Conservation (phyloP, 2,888 invertebrate genomes). For the Caenorhabditis sp. region DNA sequence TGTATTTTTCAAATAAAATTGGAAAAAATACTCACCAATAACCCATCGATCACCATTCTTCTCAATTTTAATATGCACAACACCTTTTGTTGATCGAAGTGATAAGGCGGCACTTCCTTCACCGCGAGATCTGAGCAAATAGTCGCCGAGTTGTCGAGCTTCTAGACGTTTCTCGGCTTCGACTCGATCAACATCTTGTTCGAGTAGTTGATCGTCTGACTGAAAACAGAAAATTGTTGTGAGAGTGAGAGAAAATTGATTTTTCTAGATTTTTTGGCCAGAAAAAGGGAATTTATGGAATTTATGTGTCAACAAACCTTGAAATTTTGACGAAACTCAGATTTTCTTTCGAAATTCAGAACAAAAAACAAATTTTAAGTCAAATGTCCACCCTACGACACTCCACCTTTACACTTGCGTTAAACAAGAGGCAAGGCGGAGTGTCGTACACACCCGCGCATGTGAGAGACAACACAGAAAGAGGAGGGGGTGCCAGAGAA, state of each 20-base stretch:
- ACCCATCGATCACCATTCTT: conserved; percentile 60
- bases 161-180: conserved; percentile 65
- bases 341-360: no score
- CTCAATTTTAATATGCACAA: conserved; percentile 68
- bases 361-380: no score
- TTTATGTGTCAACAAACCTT: no score
- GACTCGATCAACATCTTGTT: conserved; percentile 58
- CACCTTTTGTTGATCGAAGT: conserved; percentile 44
- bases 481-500: no score
- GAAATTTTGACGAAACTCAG: not conserved
- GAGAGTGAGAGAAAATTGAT: no score
- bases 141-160: conserved; percentile 56
- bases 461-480: no score
- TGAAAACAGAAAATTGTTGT: not conserved
- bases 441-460: no score
- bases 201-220: conserved; percentile 39
- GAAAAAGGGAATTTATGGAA: no score
- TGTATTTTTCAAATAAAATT: not conserved
- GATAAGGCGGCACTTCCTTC: conserved; percentile 64
- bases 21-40: conserved; percentile 46
- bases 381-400: no score
- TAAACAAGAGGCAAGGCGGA: no score
- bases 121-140: conserved; percentile 50
- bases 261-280: no score
- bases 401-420: no score